Base-by-base conservation (phyloP, 2,113 vertebrate genomes). In the Bostrychus sinensis region DNA sequence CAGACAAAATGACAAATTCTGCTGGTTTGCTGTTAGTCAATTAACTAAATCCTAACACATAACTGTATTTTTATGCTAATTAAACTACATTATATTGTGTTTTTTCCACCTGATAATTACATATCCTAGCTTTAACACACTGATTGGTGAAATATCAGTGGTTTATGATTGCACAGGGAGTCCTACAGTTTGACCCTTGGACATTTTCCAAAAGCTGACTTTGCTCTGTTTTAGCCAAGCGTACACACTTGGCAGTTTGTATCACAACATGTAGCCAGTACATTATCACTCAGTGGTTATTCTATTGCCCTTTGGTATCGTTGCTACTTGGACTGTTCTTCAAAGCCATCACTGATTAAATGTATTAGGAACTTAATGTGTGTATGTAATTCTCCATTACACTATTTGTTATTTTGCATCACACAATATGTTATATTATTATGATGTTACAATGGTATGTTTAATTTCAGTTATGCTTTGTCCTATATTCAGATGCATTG, bases 251-350 rank as follows among this genome's bases (percentile, higher is more conserved):
- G 75, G 48, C 75, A 65, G 72, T 62, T 7, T 50, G 34, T 41
- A 46, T 55, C 73, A 53, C 65, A 10, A 12, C 56, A 64, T 55
- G 61, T 64, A 46, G 62, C 61, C 68, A 30, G 42, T 48, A 67
- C 56, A 82, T 83, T 77, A 83, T 79, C 77, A 77, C 77, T 72
- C 63, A 22, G 53, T 63, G 58, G 51, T 58, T 62, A 48, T 20
- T 41, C 50, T 41, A 45, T 11, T 66, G 83, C 63, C 83, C 77
- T 80, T 80, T 75, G 73, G 72, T 50, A 42, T 11, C 5, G 7
- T 50, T 16, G 14, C 7, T 3, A 16, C 14, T 8, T 14, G 12
- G 16, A 26, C 23, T n/a, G 7, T 9, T 28, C 23, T 46, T 26
- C 6, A 16, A 26, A 26, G 46, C 30, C n/a, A 12, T 46, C 23